Base-by-base conservation (phyloP, 2,113 vertebrate species). In the Hiodon alosoides region DNA sequence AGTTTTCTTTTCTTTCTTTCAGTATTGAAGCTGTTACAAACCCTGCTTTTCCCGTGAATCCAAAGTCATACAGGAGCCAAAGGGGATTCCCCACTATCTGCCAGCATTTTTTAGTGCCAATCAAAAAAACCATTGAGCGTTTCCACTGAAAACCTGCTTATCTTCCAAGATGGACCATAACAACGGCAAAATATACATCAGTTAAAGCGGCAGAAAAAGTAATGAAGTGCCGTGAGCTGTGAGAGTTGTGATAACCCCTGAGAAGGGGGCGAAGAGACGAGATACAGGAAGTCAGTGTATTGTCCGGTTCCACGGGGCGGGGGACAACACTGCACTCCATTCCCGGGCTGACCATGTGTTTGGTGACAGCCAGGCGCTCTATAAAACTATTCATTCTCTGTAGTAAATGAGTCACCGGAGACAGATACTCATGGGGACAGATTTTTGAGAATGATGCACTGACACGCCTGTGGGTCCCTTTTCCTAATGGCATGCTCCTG, bases 241-340 rank as follows among this genome's bases (percentile, higher is more conserved):
- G 17, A 53, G 48, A 31, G 31, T 31, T 31, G 31, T 31, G 31
- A 31, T 31, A 31, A 31, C 31, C 31, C 31, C 31, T 31, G 31
- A 31, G 31, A 31, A 31, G 31, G 31, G 0, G 31, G 31, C 31
- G 47, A 80, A 76, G 82, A 79, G 83, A 82, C 76, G 83, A 80
- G 77, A 82, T 79, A 79, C 72, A 86, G 84, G 77, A 84, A 86
- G 84, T 82, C 84, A 80, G 77, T 71, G 79, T 71, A 83, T 85
- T 85, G 86, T 86, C 78, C 83, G 74, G 69, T 81, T 59, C 81
- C 58, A 50, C 7, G 16, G 74, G 58, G 65, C 60, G 50, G 71
- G 51, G n/a, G 62, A 71, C 4, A 13, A 62, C 72, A 70, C 5
- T n/a, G 75, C 77, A 84, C 83, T 83, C 85, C 83, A 86, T 86